Evolutionary conservation across 2,888 invertebrate species (phyloP).

Genomic region (Masnerella sp.): DNA sequence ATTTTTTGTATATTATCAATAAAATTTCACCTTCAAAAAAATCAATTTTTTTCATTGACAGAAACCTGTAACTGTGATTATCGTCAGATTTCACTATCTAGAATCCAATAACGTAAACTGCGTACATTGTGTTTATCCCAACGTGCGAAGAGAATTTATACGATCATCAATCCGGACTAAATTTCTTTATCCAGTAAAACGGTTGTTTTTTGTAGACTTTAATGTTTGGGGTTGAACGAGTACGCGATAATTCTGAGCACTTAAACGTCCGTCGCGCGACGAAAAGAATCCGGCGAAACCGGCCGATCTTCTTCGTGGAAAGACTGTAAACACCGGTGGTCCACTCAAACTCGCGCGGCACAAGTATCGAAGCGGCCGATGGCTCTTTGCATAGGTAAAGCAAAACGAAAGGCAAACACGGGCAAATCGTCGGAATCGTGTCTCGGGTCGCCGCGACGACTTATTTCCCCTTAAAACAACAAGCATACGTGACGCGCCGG

Average conservation of each 20-base stretch:
- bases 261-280: constrained; percentile 32
- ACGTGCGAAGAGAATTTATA: background rate
- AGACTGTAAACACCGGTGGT: constrained; percentile 50
- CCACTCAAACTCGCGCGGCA: constrained; percentile 45
- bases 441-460: constrained; percentile 43
- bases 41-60: too few relatives aligned
- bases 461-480: constrained; percentile 66
- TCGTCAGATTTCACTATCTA: too few relatives aligned
- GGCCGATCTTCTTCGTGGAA: constrained; percentile 51
- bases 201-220: background rate
- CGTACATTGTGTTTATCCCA: too few relatives aligned
- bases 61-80: too few relatives aligned
- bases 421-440: constrained; percentile 49
- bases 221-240: constrained; percentile 17
- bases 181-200: constrained; percentile 2
- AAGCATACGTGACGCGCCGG: constrained; percentile 65
- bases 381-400: constrained; percentile 61
- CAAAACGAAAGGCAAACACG: constrained; percentile 54
- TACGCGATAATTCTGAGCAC: constrained; percentile 23
- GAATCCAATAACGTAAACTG: too few relatives aligned
- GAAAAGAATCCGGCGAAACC: constrained; percentile 54
- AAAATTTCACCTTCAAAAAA: too few relatives aligned
- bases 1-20: too few relatives aligned
- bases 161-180: background rate
- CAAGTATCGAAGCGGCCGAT: constrained; percentile 48